phyloP scores from a whole-genome alignment of 30 jellyfish, hydroid and myxozoan species.

The Nemopilema nomurai region DNA sequence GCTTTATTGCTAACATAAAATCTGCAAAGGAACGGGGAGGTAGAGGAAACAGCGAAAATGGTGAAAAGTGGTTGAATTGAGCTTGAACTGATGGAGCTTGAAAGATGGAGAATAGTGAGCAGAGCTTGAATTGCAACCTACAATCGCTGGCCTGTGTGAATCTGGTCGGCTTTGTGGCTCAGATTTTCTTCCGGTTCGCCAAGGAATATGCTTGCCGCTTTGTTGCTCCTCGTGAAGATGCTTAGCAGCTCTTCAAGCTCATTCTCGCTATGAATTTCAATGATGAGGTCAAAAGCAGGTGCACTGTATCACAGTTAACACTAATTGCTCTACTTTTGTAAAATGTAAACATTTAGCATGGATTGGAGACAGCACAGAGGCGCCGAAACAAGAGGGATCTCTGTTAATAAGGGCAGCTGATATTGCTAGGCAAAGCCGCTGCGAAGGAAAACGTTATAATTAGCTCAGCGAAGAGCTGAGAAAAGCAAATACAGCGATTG shows the following conservation, averaged over 20 bases:
- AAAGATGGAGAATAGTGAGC: too few species aligned
- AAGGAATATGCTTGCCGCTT: slow-evolving; percentile 76
- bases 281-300: not conserved
- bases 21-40: too few species aligned
- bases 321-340: not conserved
- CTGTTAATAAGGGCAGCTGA: too few species aligned
- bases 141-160: not conserved
- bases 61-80: too few species aligned
- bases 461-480: not conserved
- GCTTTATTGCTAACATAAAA: too few species aligned
- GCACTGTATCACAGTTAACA: not conserved
- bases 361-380: too few species aligned
- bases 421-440: not conserved
- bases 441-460: not conserved
- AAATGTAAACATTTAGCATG: too few species aligned
- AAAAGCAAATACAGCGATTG: not conserved
- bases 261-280: slow-evolving; percentile 39
- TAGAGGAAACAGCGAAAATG: too few species aligned
- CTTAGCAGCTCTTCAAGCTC: slow-evolving; percentile 76
- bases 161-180: not conserved
- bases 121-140: not conserved
- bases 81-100: too few species aligned
- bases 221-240: slow-evolving; percentile 59
- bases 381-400: too few species aligned
- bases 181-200: slow-evolving; percentile 48